Evolutionary conservation across 2,797 vertebrate species (phyloP).

Genomic region (Ambastaia sidthimunki): DNA sequence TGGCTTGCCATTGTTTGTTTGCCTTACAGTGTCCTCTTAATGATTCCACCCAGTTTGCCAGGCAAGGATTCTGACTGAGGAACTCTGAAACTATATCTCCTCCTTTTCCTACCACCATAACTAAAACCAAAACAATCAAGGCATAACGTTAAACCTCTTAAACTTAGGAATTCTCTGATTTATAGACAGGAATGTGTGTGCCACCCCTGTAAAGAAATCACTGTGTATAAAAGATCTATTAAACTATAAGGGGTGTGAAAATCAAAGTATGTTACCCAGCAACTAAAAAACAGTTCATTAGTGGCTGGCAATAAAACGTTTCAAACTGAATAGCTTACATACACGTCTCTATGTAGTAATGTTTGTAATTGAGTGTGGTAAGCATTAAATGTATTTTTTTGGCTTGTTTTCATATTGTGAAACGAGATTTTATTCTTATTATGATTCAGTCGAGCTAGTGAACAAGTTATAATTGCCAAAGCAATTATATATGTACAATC

Average conservation of each 20-base stretch:
- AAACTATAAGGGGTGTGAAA: not conserved
- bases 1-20: slow-evolving; percentile 90
- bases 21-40: slow-evolving; percentile 84
- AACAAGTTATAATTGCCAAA: not conserved
- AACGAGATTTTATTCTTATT: not conserved
- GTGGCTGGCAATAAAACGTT: not conserved
- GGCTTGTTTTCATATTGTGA: not conserved
- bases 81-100: slow-evolving; percentile 80
- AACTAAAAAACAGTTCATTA: slow-evolving; percentile 5
- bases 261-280: not conserved
- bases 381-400: not conserved
- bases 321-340: not conserved
- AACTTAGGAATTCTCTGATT: not conserved
- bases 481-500: too few relatives aligned
- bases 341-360: not conserved
- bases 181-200: not conserved
- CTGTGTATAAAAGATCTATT: too few relatives aligned
- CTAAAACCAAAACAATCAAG: slow-evolving; percentile 52
- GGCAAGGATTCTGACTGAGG: slow-evolving; percentile 83
- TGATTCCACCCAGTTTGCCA: slow-evolving; percentile 84
- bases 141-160: slow-evolving; percentile 31
- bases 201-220: too few relatives aligned
- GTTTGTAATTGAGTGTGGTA: not conserved
- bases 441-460: not conserved
- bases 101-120: slow-evolving; percentile 74